These are phyloP conservation scores for Encarsia formosa DNA, from an alignment of 2,888 invertebrate species.

Conservation along the genomic window DNA sequence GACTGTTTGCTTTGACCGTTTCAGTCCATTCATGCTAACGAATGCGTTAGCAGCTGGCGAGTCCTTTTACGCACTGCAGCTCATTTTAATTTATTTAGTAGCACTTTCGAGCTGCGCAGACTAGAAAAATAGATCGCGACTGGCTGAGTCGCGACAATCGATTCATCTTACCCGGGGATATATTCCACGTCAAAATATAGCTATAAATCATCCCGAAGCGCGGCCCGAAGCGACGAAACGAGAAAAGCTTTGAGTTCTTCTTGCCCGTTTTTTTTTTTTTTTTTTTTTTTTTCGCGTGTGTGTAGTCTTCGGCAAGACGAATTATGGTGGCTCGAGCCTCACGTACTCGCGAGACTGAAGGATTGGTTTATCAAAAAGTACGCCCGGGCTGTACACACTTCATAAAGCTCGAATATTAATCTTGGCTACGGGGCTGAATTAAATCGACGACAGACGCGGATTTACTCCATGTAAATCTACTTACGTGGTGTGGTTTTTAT, in stretches of 20 bases:
- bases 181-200: slow-evolving; percentile 50
- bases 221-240: slow-evolving; percentile 25
- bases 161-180: slow-evolving; percentile 45
- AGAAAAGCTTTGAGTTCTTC: slow-evolving; percentile 8
- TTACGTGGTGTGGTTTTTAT: background rate
- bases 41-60: too few species aligned
- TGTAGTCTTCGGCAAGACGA: slow-evolving; percentile 35
- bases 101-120: too few species aligned
- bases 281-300: slow-evolving; percentile 9
- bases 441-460: background rate
- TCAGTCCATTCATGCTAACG: too few species aligned
- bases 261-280: slow-evolving; percentile 8
- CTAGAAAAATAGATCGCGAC: too few species aligned
- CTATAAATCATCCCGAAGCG: slow-evolving; percentile 47
- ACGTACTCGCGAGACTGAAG: slow-evolving; percentile 21
- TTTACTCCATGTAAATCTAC: background rate
- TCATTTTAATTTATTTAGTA: too few species aligned
- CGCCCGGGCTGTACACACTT: slow-evolving; percentile 13
- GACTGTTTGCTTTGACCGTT: too few species aligned
- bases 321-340: slow-evolving; percentile 29
- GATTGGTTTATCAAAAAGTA: slow-evolving; percentile 27
- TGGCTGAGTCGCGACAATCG: slow-evolving; percentile 41
- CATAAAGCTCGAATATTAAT: slow-evolving; percentile 43
- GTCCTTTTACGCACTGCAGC: too few species aligned
- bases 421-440: slow-evolving; percentile 29